Conservation (phyloP, 2,888 invertebrate genomes). For the Apamea monoglypha region DNA sequence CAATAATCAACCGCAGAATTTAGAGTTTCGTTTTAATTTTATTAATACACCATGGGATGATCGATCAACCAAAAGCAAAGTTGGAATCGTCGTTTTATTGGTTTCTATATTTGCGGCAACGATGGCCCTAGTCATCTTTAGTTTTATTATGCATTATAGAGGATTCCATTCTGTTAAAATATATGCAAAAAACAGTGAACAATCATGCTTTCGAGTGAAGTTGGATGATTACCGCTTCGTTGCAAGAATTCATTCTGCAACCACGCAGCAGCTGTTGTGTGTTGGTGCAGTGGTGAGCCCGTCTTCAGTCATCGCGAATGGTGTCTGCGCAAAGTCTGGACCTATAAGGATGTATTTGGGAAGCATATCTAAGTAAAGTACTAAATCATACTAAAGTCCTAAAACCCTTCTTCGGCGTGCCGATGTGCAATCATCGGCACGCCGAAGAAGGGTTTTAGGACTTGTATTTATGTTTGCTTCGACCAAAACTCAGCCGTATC, state of each 20-base stretch:
- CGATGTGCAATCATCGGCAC: too few species aligned
- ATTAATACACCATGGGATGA: slow-evolving; percentile 84
- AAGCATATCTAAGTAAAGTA: slow-evolving; percentile 74
- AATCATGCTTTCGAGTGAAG: slow-evolving; percentile 79
- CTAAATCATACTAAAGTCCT: background rate
- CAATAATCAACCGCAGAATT: slow-evolving; percentile 67
- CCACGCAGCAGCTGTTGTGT: slow-evolving; percentile 80
- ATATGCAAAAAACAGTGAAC: slow-evolving; percentile 63
- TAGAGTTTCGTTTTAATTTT: slow-evolving; percentile 80
- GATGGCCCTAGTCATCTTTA: slow-evolving; percentile 76
- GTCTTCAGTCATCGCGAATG: slow-evolving; percentile 78
- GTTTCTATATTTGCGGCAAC: slow-evolving; percentile 77
- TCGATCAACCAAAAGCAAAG: slow-evolving; percentile 79
- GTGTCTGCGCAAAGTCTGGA: slow-evolving; percentile 80
- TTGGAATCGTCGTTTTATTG: slow-evolving; percentile 77
- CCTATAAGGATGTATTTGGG: slow-evolving; percentile 80
- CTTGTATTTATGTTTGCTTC: background rate
- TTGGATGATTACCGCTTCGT: slow-evolving; percentile 77
- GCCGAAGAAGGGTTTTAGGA: too few species aligned
- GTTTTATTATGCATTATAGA: slow-evolving; percentile 79
- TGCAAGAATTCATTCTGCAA: slow-evolving; percentile 80
- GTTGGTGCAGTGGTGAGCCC: slow-evolving; percentile 81
- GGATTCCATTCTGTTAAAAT: slow-evolving; percentile 60
- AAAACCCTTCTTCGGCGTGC: background rate
- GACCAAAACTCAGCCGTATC: background rate